Evolutionary conservation across 2,888 invertebrate genomes (phyloP).

Genomic region (Macrosiphum euphorbiae): DNA sequence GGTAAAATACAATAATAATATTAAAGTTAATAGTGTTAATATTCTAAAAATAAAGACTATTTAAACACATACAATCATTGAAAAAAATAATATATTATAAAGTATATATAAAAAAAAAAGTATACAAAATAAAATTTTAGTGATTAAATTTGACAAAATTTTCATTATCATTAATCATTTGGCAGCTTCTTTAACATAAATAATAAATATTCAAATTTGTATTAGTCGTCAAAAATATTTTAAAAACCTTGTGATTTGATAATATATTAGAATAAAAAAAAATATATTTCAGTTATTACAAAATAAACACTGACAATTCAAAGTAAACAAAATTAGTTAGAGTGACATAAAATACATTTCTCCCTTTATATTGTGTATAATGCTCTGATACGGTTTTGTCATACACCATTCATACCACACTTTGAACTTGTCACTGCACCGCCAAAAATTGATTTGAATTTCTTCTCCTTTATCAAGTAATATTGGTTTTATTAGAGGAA

Average conservation of each 20-base stretch:
- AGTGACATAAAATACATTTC: constrained; percentile 77
- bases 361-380: constrained; percentile 81
- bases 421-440: constrained; percentile 81
- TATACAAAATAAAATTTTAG: not conserved
- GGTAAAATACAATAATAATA: not conserved
- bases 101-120: not conserved
- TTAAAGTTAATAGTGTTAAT: not conserved
- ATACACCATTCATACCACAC: constrained; percentile 98
- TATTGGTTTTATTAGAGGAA: constrained; percentile 76
- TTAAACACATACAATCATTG: not conserved
- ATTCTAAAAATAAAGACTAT: not conserved
- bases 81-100: not conserved
- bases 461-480: constrained; percentile 79
- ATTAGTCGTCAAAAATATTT: not conserved
- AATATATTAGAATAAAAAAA: not conserved
- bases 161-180: not conserved
- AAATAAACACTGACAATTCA: not conserved
- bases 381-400: constrained; percentile 74
- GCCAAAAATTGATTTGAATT: constrained; percentile 89
- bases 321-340: not conserved
- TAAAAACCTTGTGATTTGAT: not conserved
- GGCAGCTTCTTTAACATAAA: not conserved
- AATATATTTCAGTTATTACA: not conserved
- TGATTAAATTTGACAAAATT: not conserved
- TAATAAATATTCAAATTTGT: not conserved